phyloP scores from a whole-genome alignment of 1,140 invertebrate species.

The Danaus melanippus region DNA sequence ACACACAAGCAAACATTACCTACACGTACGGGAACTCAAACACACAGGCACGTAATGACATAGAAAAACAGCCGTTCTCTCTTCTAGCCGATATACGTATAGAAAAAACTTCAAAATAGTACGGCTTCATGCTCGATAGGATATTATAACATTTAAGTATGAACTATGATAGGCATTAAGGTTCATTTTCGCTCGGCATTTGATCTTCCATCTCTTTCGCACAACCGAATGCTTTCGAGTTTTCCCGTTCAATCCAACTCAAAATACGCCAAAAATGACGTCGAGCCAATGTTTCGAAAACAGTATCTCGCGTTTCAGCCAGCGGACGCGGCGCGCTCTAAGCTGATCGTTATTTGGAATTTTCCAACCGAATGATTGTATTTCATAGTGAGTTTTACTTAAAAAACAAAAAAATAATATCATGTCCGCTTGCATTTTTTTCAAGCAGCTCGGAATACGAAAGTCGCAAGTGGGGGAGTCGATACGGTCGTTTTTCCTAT shows the following conservation, averaged over 20 bases:
- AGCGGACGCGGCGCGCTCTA: conserved; percentile 50
- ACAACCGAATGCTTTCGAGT: conserved; percentile 66
- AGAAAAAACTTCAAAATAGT: conserved; percentile 70
- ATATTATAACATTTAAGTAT: conserved; percentile 46
- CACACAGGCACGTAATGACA: conserved; percentile 55
- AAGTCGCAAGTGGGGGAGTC: conserved; percentile 51
- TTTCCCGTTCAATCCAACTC: conserved; percentile 68
- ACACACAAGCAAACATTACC: conserved; percentile 40
- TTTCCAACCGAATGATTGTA: conserved; percentile 59
- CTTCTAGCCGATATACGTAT: conserved; percentile 55
- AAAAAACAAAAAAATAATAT: conserved; percentile 43
- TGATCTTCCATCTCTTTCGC: conserved; percentile 42
- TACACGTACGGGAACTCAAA: conserved; percentile 62
- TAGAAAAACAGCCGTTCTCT: conserved; percentile 65
- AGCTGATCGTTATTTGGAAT: conserved; percentile 58
- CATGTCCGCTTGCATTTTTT: conserved; percentile 56
- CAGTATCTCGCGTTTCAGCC: conserved; percentile 62
- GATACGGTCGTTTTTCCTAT: conserved; percentile 46
- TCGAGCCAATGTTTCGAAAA: conserved; percentile 68
- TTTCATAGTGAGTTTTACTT: conserved; percentile 57
- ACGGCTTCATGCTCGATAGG: conserved; percentile 49
- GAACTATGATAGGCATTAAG: conserved; percentile 37
- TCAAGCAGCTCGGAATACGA: conserved; percentile 62
- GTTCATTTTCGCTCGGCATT: conserved; percentile 40
- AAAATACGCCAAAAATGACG: conserved; percentile 72